Percentiles rank a stretch among this genome's conserved stretches.
Evolutionary conservation across 2,888 invertebrate genomes (phyloP).

Genomic region (Helleia helle): DNA sequence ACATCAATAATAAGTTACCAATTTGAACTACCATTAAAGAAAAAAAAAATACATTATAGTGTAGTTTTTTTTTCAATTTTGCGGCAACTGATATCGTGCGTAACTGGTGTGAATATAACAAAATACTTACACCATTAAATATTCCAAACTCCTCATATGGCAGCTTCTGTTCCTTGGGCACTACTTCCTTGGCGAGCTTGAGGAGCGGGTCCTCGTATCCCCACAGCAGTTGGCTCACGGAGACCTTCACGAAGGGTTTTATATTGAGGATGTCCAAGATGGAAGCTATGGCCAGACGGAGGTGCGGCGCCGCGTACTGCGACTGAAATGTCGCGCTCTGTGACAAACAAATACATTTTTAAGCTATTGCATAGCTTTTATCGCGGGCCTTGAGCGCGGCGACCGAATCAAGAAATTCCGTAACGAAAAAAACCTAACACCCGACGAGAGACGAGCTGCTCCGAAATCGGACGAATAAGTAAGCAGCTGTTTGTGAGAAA

Average conservation of each 20-base stretch:
- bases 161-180: constrained; percentile 90
- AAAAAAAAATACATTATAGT: too few species aligned
- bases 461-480: too few species aligned
- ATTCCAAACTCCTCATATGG: constrained; percentile 94
- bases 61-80: too few species aligned
- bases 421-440: too few species aligned
- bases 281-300: constrained; percentile 90
- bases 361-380: too few species aligned
- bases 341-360: constrained; percentile 22
- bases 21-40: too few species aligned
- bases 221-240: constrained; percentile 91
- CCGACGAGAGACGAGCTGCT: too few species aligned
- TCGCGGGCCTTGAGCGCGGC: too few species aligned
- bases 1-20: too few species aligned
- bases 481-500: too few species aligned
- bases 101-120: constrained; percentile 12
- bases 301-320: constrained; percentile 87
- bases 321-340: constrained; percentile 90
- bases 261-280: constrained; percentile 95
- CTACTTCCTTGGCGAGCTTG: constrained; percentile 91
- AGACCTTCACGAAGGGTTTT: constrained; percentile 91
- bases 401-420: too few species aligned
- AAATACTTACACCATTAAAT: constrained; percentile 83
- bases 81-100: too few species aligned
- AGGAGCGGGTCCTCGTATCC: constrained; percentile 93